These are phyloP conservation scores for Drosophila borborema DNA, from an alignment of 2,888 invertebrate genomes.

Conservation along the genomic window DNA sequence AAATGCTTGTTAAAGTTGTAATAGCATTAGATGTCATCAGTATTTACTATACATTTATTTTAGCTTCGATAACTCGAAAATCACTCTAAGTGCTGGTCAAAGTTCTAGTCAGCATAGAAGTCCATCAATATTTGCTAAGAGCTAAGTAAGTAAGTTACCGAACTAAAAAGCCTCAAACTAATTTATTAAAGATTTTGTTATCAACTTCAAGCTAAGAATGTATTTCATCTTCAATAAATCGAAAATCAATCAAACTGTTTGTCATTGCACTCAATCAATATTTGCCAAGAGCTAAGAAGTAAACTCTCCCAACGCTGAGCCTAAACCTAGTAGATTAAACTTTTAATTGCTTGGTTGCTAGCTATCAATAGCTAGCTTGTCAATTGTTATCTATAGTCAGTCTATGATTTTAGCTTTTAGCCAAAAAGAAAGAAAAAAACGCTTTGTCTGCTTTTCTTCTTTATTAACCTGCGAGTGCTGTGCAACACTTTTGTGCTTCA, in stretches of 20 bases:
- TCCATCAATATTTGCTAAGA: not conserved
- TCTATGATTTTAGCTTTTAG: not conserved
- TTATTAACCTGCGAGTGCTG: conserved; percentile 7
- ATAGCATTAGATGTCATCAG: not conserved
- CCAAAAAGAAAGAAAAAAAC: not conserved
- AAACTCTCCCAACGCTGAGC: not conserved
- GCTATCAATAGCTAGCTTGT: not conserved
- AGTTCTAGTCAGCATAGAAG: not conserved
- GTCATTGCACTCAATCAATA: not conserved
- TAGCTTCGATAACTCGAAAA: not conserved
- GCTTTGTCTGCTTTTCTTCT: not conserved
- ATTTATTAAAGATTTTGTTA: not conserved
- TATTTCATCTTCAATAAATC: not conserved
- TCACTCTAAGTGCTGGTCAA: not conserved
- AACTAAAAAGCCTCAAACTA: not conserved
- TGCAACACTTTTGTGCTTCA: conserved; percentile 3
- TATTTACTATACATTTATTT: not conserved
- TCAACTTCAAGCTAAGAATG: not conserved
- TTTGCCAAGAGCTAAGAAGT: not conserved
- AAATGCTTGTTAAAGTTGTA: not conserved
- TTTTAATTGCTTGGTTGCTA: not conserved
- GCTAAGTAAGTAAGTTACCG: not conserved
- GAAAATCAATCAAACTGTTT: conserved; percentile 1
- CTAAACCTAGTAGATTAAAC: not conserved
- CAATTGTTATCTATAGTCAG: not conserved